Evolutionary conservation across 1,140 invertebrate species (phyloP).

Genomic region (Onthophagus taurus): DNA sequence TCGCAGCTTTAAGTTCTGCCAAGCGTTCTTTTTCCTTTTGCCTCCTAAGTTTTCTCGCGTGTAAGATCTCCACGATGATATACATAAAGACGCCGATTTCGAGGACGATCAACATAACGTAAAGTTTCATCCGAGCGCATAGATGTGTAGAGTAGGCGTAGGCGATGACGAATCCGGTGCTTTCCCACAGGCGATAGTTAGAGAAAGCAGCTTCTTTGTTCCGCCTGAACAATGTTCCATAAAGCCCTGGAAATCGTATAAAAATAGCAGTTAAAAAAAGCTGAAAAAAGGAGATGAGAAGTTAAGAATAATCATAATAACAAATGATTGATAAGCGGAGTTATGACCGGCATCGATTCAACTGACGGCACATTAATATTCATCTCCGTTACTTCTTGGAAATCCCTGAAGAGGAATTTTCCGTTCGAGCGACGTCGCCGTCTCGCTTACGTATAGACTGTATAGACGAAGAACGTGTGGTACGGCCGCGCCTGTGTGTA

Average conservation of each 20-base stretch:
- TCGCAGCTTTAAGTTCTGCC: conserved; percentile 47
- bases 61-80: conserved; percentile 69
- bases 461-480: no score
- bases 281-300: no score
- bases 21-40: conserved; percentile 64
- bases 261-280: no score
- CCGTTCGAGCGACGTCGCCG: no score
- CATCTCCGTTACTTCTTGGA: no score
- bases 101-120: conserved; percentile 74
- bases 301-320: no score
- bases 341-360: no score
- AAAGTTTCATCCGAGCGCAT: conserved; percentile 83
- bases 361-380: no score
- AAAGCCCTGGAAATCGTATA: conserved; percentile 69
- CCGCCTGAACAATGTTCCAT: conserved; percentile 83
- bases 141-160: conserved; percentile 82
- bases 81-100: conserved; percentile 73
- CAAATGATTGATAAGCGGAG: no score
- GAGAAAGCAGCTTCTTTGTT: conserved; percentile 95
- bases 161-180: conserved; percentile 83
- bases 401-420: no score
- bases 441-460: no score
- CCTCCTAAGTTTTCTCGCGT: conserved; percentile 60
- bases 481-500: no score
- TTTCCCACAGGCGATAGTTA: conserved; percentile 92